These are phyloP conservation scores for Amiota minor DNA, from an alignment of 2,888 invertebrate species.

Conservation along the genomic window DNA sequence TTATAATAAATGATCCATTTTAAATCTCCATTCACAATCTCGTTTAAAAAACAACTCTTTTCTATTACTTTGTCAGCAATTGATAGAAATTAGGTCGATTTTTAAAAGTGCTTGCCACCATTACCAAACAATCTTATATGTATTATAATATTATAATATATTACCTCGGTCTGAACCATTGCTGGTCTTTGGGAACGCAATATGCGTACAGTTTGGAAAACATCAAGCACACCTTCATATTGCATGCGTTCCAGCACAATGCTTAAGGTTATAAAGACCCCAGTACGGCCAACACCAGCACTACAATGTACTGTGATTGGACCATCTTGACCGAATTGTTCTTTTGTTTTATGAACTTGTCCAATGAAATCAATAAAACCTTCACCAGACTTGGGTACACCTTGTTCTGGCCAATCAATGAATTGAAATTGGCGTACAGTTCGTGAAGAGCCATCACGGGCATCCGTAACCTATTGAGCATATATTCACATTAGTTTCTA, in stretches of 20 bases:
- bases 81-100: no score
- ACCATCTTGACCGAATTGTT: slow-evolving; percentile 99
- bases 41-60: no score
- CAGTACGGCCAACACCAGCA: slow-evolving; percentile 98
- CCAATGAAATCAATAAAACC: slow-evolving; percentile 99
- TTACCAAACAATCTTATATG: neutral
- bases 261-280: slow-evolving; percentile 97
- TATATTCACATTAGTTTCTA: neutral
- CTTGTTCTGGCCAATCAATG: slow-evolving; percentile 96
- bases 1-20: no score
- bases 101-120: no score
- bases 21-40: no score
- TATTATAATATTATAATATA: slow-evolving; percentile 37
- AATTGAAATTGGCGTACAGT: slow-evolving; percentile 97
- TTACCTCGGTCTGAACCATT: slow-evolving; percentile 99
- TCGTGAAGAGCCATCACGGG: slow-evolving; percentile 95
- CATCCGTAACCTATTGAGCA: slow-evolving; percentile 86
- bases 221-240: slow-evolving; percentile 98
- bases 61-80: no score
- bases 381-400: slow-evolving; percentile 97
- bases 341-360: slow-evolving; percentile 99
- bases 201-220: slow-evolving; percentile 99
- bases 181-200: slow-evolving; percentile 98
- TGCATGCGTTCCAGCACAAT: slow-evolving; percentile 99
- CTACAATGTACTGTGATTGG: slow-evolving; percentile 99